phyloP scores from a whole-genome alignment of 2,113 vertebrate species.

The Setophaga kirtlandii region DNA sequence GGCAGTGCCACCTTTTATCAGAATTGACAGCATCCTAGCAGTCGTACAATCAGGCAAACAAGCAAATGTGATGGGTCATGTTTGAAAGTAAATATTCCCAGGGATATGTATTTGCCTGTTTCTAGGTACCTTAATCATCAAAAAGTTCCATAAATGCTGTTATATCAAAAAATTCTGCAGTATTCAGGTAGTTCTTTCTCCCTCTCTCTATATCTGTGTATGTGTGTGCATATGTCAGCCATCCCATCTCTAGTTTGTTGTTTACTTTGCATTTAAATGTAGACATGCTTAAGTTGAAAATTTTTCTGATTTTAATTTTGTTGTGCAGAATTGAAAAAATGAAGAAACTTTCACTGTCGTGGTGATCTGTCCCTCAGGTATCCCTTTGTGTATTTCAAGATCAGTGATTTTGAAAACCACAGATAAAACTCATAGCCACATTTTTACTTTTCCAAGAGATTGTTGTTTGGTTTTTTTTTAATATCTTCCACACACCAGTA shows the following conservation, averaged over 20 bases:
- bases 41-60: neutral
- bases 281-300: neutral
- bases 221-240: neutral
- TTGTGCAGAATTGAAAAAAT: neutral
- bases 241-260: neutral
- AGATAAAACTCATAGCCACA: neutral
- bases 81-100: neutral
- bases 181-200: neutral
- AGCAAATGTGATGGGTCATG: neutral
- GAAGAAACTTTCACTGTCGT: neutral
- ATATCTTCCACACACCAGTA: neutral
- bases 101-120: neutral
- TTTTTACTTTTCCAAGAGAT: neutral
- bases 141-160: neutral
- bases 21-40: neutral
- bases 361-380: neutral
- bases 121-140: neutral
- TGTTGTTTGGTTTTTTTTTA: neutral
- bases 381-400: neutral
- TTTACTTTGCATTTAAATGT: neutral
- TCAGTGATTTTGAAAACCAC: neutral
- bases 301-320: neutral
- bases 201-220: accelerated
- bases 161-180: neutral
- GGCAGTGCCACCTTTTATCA: neutral